Percentiles rank a stretch among this genome's conserved stretches.
These are phyloP conservation scores for Anguilla rostrata DNA, from an alignment of 2,113 vertebrate genomes.

Conservation along the genomic window DNA sequence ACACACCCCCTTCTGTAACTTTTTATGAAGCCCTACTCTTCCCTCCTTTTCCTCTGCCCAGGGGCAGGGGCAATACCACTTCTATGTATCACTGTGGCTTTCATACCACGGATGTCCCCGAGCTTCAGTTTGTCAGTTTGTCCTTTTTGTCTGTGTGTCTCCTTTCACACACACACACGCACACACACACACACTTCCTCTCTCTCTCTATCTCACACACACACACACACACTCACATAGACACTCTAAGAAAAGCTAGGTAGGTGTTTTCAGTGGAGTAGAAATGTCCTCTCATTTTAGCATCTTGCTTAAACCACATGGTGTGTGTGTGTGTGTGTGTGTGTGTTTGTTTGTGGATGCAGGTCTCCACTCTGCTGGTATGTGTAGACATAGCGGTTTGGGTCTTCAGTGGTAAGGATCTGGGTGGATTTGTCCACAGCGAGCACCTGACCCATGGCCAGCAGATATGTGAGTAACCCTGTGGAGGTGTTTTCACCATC, in stretches of 20 bases:
- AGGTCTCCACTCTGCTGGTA: conserved; percentile 37
- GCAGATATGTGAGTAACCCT: conserved; percentile 39
- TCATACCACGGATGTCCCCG: not conserved
- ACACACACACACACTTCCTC: too few relatives aligned
- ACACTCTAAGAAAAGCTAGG: not conserved
- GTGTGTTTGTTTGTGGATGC: conserved; percentile 33
- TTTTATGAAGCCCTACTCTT: not conserved
- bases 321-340: conserved; percentile 34
- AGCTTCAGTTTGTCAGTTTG: conserved; percentile 20
- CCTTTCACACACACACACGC: not conserved
- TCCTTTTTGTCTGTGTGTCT: conserved; percentile 16
- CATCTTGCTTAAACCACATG: conserved; percentile 5
- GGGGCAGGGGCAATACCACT: not conserved
- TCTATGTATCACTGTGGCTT: not conserved
- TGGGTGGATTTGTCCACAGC: conserved; percentile 1
- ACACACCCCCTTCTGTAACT: not conserved
- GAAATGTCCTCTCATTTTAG: too few relatives aligned
- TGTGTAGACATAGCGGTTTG: conserved; percentile 5
- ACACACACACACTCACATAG: too few relatives aligned
- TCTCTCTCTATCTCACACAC: too few relatives aligned
- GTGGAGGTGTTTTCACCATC: not conserved
- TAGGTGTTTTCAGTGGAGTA: too few relatives aligned
- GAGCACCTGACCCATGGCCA: conserved; percentile 18
- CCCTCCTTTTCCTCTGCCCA: not conserved
- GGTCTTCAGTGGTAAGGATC: conserved; percentile 25